Conservation (phyloP, 2,797 vertebrate species). For the Cirrhinus mrigala region DNA sequence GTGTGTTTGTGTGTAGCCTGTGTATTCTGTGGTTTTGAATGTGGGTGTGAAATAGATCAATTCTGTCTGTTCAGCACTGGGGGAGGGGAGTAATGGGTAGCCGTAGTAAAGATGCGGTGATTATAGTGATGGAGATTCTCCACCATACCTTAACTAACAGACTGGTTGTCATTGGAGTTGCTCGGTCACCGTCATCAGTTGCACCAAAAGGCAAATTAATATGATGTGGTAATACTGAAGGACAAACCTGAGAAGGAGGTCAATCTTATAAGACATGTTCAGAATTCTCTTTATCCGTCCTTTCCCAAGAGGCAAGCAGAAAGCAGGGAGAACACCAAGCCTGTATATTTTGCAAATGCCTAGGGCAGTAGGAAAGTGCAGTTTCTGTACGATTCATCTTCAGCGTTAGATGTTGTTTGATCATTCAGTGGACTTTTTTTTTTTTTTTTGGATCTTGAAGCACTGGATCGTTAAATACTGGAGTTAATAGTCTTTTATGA, state of each 20-base stretch:
- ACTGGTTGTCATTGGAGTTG: constrained; percentile 63
- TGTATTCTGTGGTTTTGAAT: constrained; percentile 38
- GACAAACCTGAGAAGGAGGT: constrained; percentile 72
- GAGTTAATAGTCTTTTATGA: constrained; percentile 14
- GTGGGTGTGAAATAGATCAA: constrained; percentile 31
- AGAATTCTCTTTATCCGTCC: constrained; percentile 58
- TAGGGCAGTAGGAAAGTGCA: neutral
- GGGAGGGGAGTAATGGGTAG: constrained; percentile 39
- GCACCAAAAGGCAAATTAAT: constrained; percentile 72
- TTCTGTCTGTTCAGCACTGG: constrained; percentile 48
- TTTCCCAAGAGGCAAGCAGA: constrained; percentile 55
- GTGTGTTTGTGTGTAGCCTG: constrained; percentile 13
- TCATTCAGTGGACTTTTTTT: neutral
- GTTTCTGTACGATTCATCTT: neutral
- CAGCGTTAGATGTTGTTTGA: neutral
- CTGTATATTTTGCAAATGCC: constrained; percentile 19
- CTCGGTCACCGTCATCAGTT: constrained; percentile 69
- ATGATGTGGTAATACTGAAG: constrained; percentile 71
- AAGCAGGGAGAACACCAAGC: constrained; percentile 46
- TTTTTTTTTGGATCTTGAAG: neutral
- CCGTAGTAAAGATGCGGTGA: constrained; percentile 50
- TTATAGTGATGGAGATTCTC: constrained; percentile 65
- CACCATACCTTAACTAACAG: constrained; percentile 74
- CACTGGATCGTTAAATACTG: neutral
- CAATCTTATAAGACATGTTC: constrained; percentile 75